These are phyloP conservation scores for Agrotis puta DNA, from an alignment of 2,888 invertebrate species.

Conservation along the genomic window DNA sequence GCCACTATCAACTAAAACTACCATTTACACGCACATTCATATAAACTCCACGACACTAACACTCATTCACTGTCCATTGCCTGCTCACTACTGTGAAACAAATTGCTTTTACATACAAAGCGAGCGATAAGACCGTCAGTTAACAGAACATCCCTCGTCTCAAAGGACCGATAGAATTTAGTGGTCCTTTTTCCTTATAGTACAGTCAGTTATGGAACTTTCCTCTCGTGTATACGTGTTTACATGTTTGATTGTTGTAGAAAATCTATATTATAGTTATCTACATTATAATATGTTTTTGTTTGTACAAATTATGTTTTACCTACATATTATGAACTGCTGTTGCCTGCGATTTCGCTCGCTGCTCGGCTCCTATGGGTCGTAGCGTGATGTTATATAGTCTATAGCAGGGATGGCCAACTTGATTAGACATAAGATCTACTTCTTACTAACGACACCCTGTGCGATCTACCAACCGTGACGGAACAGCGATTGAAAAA, in stretches of 20 bases:
- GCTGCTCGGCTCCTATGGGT: no score
- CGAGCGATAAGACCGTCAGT: slow-evolving; percentile 46
- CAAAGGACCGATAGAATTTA: slow-evolving; percentile 44
- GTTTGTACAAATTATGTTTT: not conserved
- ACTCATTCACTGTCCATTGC: slow-evolving; percentile 48
- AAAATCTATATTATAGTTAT: not conserved
- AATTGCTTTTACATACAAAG: slow-evolving; percentile 42
- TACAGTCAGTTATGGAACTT: slow-evolving; percentile 25
- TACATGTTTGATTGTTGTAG: slow-evolving; percentile 10
- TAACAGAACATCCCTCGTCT: slow-evolving; percentile 42
- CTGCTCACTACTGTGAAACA: slow-evolving; percentile 24
- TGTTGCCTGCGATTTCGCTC: no score
- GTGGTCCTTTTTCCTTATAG: slow-evolving; percentile 37
- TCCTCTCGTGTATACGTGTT: slow-evolving; percentile 11
- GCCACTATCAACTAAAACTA: slow-evolving; percentile 19
- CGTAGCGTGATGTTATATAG: no score
- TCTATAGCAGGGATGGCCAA: no score
- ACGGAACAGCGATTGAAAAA: no score
- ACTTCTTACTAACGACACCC: no score
- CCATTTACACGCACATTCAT: slow-evolving; percentile 22
- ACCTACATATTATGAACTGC: no score
- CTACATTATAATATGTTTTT: not conserved
- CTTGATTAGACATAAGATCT: no score
- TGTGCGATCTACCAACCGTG: no score
- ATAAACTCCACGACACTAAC: slow-evolving; percentile 20